Conservation (phyloP, 2,888 invertebrate genomes). For the Latrodectus hesperus region DNA sequence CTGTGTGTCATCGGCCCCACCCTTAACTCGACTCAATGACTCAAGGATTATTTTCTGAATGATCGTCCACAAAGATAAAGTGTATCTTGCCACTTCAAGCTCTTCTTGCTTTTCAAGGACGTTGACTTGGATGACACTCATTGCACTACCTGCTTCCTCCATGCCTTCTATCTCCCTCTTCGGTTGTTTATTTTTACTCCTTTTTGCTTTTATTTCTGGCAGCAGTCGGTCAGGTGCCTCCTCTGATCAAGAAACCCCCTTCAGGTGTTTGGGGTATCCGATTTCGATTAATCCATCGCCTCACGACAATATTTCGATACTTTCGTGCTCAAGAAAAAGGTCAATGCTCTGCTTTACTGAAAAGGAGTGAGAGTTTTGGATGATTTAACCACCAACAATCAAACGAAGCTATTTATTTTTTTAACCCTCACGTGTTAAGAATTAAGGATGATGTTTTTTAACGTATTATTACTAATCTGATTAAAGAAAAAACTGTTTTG, state of each 20-base stretch:
- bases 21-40: constrained; percentile 61
- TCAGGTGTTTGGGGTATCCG: constrained; percentile 7
- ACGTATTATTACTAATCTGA: too few species aligned
- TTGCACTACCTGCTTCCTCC: constrained; percentile 60
- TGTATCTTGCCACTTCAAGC: background rate
- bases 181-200: constrained; percentile 19
- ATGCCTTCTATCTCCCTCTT: constrained; percentile 14
- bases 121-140: constrained; percentile 65
- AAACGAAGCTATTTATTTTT: too few species aligned
- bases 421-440: too few species aligned
- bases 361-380: background rate
- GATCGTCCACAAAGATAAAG: constrained; percentile 43
- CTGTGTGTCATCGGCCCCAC: constrained; percentile 67
- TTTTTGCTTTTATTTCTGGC: constrained; percentile 19
- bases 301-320: too few species aligned
- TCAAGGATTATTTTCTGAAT: constrained; percentile 47
- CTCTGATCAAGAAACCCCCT: background rate
- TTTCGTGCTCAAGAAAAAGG: background rate
- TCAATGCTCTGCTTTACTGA: background rate
- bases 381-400: background rate
- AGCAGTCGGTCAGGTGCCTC: constrained; percentile 35
- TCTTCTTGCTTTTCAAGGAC: constrained; percentile 67
- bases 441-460: too few species aligned
- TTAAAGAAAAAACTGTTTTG: too few species aligned
- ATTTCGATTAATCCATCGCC: constrained; percentile 6